Percentiles rank a stretch among this genome's conserved stretches.
Conservation (phyloP, 2,888 invertebrate species). For the Drymonia ruficornis region DNA sequence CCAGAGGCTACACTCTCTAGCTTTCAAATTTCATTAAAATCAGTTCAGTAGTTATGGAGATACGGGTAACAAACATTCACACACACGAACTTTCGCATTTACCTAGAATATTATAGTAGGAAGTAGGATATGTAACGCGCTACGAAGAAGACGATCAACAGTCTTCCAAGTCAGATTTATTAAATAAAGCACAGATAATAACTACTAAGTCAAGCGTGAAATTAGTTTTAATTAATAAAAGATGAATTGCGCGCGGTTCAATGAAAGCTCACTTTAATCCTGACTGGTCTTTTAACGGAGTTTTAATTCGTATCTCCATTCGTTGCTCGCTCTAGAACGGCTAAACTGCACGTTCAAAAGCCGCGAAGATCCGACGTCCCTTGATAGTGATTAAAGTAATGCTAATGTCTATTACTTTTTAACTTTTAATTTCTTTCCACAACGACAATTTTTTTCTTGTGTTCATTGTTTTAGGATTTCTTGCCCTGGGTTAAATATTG, state of each 20-base stretch:
- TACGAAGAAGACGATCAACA: too few relatives aligned
- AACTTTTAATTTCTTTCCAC: slow-evolving; percentile 57
- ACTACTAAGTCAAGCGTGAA: slow-evolving; percentile 48
- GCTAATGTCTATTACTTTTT: slow-evolving; percentile 59
- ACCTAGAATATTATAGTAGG: too few relatives aligned
- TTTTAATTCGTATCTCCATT: slow-evolving; percentile 75
- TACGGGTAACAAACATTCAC: too few relatives aligned
- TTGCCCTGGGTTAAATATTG: too few relatives aligned
- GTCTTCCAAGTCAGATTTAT: too few relatives aligned
- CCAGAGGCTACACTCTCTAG: too few relatives aligned
- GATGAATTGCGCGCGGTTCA: slow-evolving; percentile 35
- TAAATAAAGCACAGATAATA: slow-evolving; percentile 10
- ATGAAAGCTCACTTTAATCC: slow-evolving; percentile 61
- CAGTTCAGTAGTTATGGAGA: too few relatives aligned
- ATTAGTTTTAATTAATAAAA: slow-evolving; percentile 63
- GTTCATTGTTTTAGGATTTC: not conserved
- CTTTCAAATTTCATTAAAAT: too few relatives aligned
- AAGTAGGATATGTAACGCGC: too few relatives aligned
- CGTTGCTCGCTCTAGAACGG: slow-evolving; percentile 50
- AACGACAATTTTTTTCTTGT: slow-evolving; percentile 2
- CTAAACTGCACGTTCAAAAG: slow-evolving; percentile 66
- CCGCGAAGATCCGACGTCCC: slow-evolving; percentile 57
- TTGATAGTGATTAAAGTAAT: slow-evolving; percentile 70
- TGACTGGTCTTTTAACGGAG: slow-evolving; percentile 63
- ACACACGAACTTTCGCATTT: too few relatives aligned